These are phyloP conservation scores for Diuraphis noxia DNA, from an alignment of 1,140 invertebrate species.

Conservation along the genomic window DNA sequence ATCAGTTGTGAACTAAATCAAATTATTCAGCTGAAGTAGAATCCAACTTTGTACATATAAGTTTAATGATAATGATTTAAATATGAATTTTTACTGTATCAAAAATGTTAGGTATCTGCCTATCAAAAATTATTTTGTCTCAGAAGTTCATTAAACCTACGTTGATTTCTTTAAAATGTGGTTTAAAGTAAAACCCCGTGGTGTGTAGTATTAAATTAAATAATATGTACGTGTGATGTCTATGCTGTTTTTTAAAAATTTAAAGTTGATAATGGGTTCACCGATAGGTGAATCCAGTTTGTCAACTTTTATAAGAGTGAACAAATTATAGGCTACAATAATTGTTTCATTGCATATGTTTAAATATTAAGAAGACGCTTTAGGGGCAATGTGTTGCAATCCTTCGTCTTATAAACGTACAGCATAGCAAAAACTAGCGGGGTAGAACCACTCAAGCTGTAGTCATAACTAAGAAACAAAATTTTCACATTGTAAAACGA, in stretches of 20 bases:
- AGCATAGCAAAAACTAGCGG: too few relatives aligned
- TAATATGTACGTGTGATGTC: background rate
- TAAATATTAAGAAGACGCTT: too few relatives aligned
- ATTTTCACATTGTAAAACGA: too few relatives aligned
- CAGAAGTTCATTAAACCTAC: background rate
- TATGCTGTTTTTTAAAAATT: background rate
- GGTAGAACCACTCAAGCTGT: too few relatives aligned
- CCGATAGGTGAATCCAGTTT: too few relatives aligned
- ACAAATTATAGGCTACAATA: background rate
- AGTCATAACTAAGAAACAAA: too few relatives aligned
- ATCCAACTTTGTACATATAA: background rate
- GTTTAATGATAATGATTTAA: background rate
- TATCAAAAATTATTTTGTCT: background rate
- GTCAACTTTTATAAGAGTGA: background rate
- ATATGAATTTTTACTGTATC: background rate
- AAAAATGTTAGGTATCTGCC: background rate
- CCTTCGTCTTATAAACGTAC: too few relatives aligned
- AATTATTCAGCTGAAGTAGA: background rate
- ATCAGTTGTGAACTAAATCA: background rate
- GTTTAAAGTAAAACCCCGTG: background rate
- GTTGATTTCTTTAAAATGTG: too few relatives aligned
- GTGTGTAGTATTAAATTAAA: background rate
- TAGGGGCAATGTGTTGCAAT: too few relatives aligned
- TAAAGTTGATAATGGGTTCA: background rate
- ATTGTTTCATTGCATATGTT: background rate